Evolutionary conservation across 2,888 invertebrate species (phyloP), one percentile per base, ranked within the genome.

Genomic region (Leucania comma): DNA sequence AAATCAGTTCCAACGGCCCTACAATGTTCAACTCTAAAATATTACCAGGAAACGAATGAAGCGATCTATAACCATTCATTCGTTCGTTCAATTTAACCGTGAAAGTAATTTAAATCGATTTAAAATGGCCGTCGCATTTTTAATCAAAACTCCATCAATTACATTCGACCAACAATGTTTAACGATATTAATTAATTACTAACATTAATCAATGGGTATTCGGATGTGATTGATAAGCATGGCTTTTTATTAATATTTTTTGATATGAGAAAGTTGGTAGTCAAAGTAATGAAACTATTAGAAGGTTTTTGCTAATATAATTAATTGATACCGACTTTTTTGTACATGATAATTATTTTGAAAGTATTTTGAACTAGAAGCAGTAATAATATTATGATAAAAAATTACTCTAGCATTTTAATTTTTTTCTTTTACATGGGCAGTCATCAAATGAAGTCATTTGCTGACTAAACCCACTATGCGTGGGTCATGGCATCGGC

Each of bases 21-120:
- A 46, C 60, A 56, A 42, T 59, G 61, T 68, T 72, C 12, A 61
- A 56, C 38, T 60, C 53, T 70, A 66, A 71, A 68, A 72, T 66
- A 73, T 64, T 26, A 80, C 48, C 64, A 67, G 83, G 76, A 83
- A 82, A 72, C 32, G n/a, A 24, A 57, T 29, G 42, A n/a, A 46
- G 26, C 14, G 35, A 46, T 51, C 58, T 50, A 29, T 51, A 53
- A 17, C 22, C 24, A 54, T 61, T 57, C 48, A 46, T 65, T 53
- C 48, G 26, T 26, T 67, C 63, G 38, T 29, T 68, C 50, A 74
- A 80, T 76, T 78, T 67, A 66, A 75, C 80, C 82, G 84, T 82
- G 81, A 83, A 86, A 85, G 78, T 83, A 75, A 76, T 81, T 75
- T 63, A 64, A 78, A 87, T 80, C 74, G 68, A 81, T 83, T 81